A percentile compares a stretch with the other conserved stretches of the same genome.
Conservation (phyloP, 2,797 vertebrate species). For the Alcedo atthis region DNA sequence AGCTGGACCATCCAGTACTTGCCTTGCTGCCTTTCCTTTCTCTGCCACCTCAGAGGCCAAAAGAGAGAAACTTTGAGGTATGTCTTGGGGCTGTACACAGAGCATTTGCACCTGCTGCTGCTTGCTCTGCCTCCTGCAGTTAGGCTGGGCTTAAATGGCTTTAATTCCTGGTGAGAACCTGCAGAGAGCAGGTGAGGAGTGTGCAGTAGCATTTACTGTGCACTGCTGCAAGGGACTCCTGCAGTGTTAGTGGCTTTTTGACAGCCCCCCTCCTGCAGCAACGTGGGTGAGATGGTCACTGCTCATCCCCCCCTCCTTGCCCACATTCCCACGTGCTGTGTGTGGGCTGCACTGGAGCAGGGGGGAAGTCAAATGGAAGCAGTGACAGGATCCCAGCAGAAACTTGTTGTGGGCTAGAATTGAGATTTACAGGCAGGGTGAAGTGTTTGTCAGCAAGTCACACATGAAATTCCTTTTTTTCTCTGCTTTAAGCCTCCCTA, state of each 20-base stretch:
- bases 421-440: not conserved
- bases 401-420: not conserved
- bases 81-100: conserved; percentile 10
- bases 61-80: conserved; percentile 23
- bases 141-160: not conserved
- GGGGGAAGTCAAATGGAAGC: not conserved
- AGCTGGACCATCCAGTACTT: not conserved
- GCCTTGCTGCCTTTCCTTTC: not conserved
- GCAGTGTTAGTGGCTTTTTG: not conserved
- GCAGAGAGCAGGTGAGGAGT: not conserved
- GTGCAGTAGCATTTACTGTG: not conserved
- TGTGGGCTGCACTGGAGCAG: not conserved
- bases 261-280: not conserved
- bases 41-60: conserved; percentile 43
- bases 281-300: not conserved
- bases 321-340: not conserved
- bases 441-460: not conserved
- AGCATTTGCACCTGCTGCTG: conserved; percentile 15
- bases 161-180: conserved; percentile 14
- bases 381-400: not conserved
- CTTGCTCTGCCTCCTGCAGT: conserved; percentile 23
- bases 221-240: not conserved
- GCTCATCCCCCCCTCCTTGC: not conserved
- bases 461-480: not conserved
- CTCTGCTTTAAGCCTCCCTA: not conserved